These are phyloP conservation scores for Allygus modestus DNA, from an alignment of 2,888 invertebrate genomes.

Conservation along the genomic window DNA sequence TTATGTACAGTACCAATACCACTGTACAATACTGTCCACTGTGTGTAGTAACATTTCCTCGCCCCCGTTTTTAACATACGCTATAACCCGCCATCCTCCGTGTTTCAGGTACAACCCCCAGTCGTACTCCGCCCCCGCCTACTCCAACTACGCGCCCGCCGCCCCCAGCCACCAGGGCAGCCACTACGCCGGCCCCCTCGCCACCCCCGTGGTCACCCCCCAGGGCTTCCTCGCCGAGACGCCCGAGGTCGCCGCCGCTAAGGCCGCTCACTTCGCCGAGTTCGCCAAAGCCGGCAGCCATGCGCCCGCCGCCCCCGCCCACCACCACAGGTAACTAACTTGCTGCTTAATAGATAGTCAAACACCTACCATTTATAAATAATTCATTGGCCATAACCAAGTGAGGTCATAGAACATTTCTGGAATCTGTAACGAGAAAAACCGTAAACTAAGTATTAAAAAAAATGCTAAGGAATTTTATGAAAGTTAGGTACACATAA, in stretches of 20 bases:
- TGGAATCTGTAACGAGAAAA: too few relatives aligned
- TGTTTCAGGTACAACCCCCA: constrained; percentile 22
- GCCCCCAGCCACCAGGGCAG: constrained; percentile 51
- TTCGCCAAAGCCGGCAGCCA: constrained; percentile 47
- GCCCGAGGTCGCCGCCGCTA: constrained; percentile 63
- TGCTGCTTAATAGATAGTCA: neutral
- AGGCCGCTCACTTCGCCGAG: constrained; percentile 65
- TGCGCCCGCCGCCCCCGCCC: neutral
- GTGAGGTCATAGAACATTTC: too few relatives aligned
- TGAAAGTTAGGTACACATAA: too few relatives aligned
- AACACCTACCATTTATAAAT: constrained; percentile 2
- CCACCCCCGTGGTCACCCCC: constrained; percentile 51
- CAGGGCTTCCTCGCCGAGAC: constrained; percentile 60
- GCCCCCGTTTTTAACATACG: neutral
- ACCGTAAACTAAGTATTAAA: too few relatives aligned
- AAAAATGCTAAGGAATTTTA: too few relatives aligned
- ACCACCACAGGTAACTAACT: constrained; percentile 16
- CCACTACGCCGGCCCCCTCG: constrained; percentile 63
- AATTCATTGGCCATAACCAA: too few relatives aligned
- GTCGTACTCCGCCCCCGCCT: constrained; percentile 31
- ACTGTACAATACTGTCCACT: too few relatives aligned
- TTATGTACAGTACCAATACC: too few relatives aligned
- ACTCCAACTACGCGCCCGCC: constrained; percentile 29
- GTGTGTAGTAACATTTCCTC: too few relatives aligned
- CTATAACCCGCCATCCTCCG: neutral